Evolutionary conservation across 2,888 invertebrate species (phyloP), one percentile per base, ranked within the genome.

Genomic region (Ichneumoninae sp.): DNA sequence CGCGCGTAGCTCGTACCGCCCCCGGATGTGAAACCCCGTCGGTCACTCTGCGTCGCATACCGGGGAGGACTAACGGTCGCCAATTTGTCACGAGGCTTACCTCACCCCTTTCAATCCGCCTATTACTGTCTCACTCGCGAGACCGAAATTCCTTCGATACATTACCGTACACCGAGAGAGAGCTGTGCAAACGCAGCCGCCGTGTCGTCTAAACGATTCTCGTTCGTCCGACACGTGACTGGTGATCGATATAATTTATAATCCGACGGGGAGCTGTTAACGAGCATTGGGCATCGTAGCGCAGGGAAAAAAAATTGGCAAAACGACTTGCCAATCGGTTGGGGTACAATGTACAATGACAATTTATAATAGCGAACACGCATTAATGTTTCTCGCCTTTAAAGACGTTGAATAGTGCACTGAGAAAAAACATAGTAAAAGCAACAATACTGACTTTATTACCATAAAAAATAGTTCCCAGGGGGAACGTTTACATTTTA

Each of bases 51-150:
- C n/a, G 65, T 26, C 36, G 10, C 78, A 40, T 70, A 44, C 19
- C 47, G 74, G 79, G 74, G 74, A 71, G 50, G 79, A 68, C 77
- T 87, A 89, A 89, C 88, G 89, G 89, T 89, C 84, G 80, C 66
- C 87, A 85, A 90, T 90, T 90, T 87, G 90, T 90, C 90, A 90
- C 89, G 87, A 88, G 69, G 87, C 84, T 88, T 88, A 88, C 80
- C 81, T 75, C 70, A 68, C 52, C 71, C 78, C 80, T 74, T 72
- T 84, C 78, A 40, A 36, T 79, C 72, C 78, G 16, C 22, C 52
- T 75, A 36, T 40, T 65, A 10, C 78, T 52, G 40, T 76, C 71
- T 57, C 69, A n/a, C 71, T 66, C 66, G 70, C 60, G 30, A 44
- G 26, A 52, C 40, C 57, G 68, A 47, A 62, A 79, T 78, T 83